A percentile compares a stretch with the other conserved stretches of the same genome.
These are phyloP conservation scores for Gadus chalcogrammus DNA, from an alignment of 2,113 vertebrate genomes.

Conservation along the genomic window DNA sequence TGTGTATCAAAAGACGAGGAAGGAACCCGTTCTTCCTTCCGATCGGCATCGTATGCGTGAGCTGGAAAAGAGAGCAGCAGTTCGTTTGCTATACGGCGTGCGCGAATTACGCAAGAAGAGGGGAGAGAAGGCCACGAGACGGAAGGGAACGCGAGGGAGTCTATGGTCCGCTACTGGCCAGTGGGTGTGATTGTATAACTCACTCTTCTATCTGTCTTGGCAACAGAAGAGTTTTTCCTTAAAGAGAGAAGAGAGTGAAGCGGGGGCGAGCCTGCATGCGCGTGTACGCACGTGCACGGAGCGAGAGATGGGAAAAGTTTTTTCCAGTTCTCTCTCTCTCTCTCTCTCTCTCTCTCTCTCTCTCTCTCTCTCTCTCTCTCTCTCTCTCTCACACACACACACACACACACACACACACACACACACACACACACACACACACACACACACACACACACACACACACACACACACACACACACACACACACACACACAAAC, in stretches of 20 bases:
- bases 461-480: conserved; percentile 6
- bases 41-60: too few relatives aligned
- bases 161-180: conserved; percentile 46
- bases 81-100: background rate
- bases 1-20: too few relatives aligned
- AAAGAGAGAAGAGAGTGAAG: conserved; percentile 56
- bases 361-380: conserved; percentile 19
- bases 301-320: background rate
- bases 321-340: background rate
- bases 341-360: conserved; percentile 31
- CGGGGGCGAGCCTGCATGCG: conserved; percentile 15
- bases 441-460: conserved; percentile 1
- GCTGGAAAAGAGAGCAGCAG: too few relatives aligned
- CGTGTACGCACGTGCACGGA: conserved; percentile 11
- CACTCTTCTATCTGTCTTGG: conserved; percentile 44
- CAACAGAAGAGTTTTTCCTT: conserved; percentile 57
- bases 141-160: background rate
- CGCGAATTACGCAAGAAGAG: background rate
- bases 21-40: too few relatives aligned
- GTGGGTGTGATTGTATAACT: conserved; percentile 39
- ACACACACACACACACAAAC: too few relatives aligned
- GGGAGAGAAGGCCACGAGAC: background rate
- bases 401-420: conserved; percentile 3
- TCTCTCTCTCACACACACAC: conserved; percentile 20
- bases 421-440: too few relatives aligned